These are phyloP conservation scores for Clinocottus analis DNA, from an alignment of 2,113 vertebrate genomes.

Conservation along the genomic window DNA sequence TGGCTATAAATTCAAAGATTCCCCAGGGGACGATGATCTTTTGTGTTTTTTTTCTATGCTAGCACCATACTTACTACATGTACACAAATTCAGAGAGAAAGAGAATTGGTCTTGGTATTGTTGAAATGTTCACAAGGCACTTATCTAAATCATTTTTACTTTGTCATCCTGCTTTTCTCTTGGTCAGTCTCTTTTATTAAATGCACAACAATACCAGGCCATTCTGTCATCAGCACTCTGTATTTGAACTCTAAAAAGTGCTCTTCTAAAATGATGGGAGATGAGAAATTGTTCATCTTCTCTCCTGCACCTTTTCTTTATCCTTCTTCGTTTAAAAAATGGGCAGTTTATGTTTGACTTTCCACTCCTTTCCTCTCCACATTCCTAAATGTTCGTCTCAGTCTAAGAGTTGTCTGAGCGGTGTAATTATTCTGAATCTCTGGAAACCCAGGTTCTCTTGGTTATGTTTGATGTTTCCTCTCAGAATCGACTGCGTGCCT, in stretches of 20 bases:
- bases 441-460: constrained; percentile 10
- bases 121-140: constrained; percentile 97
- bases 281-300: constrained; percentile 37
- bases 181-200: constrained; percentile 60
- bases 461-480: constrained; percentile 18
- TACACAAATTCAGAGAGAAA: constrained; percentile 85
- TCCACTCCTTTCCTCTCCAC: constrained; percentile 18
- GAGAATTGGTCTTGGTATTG: constrained; percentile 88
- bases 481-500: constrained; percentile 2
- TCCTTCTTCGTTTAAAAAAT: constrained; percentile 44
- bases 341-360: constrained; percentile 25
- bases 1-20: constrained; percentile 52
- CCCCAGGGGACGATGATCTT: constrained; percentile 51
- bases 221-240: constrained; percentile 58
- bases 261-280: constrained; percentile 82
- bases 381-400: constrained; percentile 44
- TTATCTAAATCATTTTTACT: constrained; percentile 81
- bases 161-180: constrained; percentile 64
- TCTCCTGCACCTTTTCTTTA: constrained; percentile 29
- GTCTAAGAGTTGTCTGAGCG: constrained; percentile 12
- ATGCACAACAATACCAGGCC: constrained; percentile 63
- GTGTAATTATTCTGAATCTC: constrained; percentile 15
- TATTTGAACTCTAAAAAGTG: constrained; percentile 84
- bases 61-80: constrained; percentile 89
- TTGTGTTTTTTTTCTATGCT: constrained; percentile 70